Percentiles rank a stretch among this genome's conserved stretches.
Evolutionary conservation across 2,888 invertebrate species (phyloP).

Genomic region (Agrenia bidenticulata): DNA sequence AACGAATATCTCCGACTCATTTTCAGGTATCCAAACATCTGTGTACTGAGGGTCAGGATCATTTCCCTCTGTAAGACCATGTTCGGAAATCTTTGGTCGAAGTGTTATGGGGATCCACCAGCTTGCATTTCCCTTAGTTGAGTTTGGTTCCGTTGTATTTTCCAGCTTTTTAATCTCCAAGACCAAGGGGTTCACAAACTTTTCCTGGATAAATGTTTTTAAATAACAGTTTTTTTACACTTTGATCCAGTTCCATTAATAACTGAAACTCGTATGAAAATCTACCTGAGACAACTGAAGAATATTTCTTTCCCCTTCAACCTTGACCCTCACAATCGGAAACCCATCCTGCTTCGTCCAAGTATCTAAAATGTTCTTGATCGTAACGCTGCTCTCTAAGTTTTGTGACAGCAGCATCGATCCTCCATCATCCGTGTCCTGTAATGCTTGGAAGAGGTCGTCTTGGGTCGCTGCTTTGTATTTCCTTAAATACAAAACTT

Average conservation of each 20-base stretch:
- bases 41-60: background rate
- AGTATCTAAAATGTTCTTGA: constrained; percentile 27
- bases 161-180: background rate
- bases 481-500: constrained; percentile 14
- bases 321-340: constrained; percentile 25
- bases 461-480: constrained; percentile 22
- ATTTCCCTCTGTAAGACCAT: background rate
- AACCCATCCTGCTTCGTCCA: constrained; percentile 35
- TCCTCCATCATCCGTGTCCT: constrained; percentile 10
- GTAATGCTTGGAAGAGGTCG: constrained; percentile 31
- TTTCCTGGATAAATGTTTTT: constrained; percentile 15
- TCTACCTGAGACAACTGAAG: constrained; percentile 12
- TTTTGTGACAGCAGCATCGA: background rate
- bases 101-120: constrained; percentile 28
- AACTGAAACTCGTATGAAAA: background rate
- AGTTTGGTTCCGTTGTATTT: background rate
- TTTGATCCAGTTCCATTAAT: too few relatives aligned
- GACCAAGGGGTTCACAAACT: constrained; percentile 16
- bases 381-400: constrained; percentile 9
- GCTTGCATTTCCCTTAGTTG: background rate
- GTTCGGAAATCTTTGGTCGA: background rate
- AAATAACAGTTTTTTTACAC: too few relatives aligned
- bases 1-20: constrained; percentile 9
- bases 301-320: background rate
- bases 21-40: constrained; percentile 19